phyloP scores from a whole-genome alignment of 2,797 vertebrate species.

The Craterocephalus amniculus region DNA sequence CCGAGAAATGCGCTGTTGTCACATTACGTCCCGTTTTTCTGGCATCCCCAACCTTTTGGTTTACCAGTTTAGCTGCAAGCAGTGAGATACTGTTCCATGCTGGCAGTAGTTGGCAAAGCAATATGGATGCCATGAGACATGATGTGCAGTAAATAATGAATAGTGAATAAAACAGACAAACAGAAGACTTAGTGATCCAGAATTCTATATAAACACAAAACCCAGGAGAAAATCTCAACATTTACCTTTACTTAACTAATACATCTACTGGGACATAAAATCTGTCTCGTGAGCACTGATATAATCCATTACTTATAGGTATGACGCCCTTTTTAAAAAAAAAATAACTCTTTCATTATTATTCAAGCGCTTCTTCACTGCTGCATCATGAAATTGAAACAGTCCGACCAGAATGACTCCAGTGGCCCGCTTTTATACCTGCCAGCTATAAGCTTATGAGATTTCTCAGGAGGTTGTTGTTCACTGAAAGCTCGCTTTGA shows the following conservation, averaged over 20 bases:
- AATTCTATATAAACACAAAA: neutral
- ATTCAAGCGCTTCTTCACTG: neutral
- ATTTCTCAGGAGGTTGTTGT: neutral
- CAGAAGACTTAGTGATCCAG: neutral
- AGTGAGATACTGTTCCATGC: no score
- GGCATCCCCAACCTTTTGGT: no score
- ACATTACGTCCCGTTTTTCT: no score
- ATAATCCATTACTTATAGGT: neutral
- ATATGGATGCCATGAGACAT: no score
- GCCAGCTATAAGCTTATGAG: neutral
- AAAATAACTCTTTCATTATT: no score
- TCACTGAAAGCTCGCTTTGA: neutral
- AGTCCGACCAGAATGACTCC: neutral
- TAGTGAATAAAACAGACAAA: no score
- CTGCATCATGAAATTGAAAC: neutral
- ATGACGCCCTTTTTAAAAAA: neutral
- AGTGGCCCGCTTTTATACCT: neutral
- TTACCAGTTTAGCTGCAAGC: no score
- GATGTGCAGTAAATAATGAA: no score
- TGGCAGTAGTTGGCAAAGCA: no score
- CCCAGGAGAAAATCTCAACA: neutral
- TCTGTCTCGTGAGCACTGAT: neutral
- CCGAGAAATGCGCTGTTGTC: no score
- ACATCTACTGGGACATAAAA: neutral
- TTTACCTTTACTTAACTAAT: neutral